Percentiles rank a stretch among this genome's conserved stretches.
Evolutionary conservation across 2,797 vertebrate genomes (phyloP).

Genomic region (Catharus ustulatus): DNA sequence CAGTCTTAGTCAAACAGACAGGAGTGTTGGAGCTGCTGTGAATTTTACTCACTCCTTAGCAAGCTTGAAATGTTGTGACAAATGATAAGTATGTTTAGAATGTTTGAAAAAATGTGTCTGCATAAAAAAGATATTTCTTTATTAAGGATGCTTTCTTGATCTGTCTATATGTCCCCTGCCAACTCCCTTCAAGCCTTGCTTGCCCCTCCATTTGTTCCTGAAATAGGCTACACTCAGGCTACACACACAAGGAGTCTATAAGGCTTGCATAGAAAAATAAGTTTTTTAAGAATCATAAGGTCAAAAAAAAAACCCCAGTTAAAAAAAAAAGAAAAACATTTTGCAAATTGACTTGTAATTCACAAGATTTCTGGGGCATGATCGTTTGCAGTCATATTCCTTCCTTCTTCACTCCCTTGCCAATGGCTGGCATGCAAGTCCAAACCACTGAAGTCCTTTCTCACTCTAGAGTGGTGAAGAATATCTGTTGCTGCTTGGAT

Average conservation of each 20-base stretch:
- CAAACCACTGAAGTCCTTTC: neutral
- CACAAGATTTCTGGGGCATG: neutral
- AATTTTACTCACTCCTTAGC: neutral
- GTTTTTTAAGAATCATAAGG: neutral
- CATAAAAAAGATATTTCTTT: neutral
- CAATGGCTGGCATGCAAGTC: neutral
- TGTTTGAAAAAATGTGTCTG: neutral
- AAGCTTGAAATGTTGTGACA: neutral
- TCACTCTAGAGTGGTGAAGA: neutral
- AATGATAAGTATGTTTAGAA: neutral
- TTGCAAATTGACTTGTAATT: neutral
- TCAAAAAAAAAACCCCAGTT: rapidly evolving
- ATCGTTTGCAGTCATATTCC: neutral
- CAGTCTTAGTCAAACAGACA: neutral
- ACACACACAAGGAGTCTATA: neutral
- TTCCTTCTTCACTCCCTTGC: neutral
- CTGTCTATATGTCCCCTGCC: neutral
- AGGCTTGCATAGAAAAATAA: neutral
- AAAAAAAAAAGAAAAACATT: neutral
- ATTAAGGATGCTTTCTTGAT: neutral
- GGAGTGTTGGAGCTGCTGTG: neutral
- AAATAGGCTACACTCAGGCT: neutral
- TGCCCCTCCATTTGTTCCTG: neutral
- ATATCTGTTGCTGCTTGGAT: neutral
- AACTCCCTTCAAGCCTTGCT: neutral